Base-by-base conservation (phyloP, 2,113 vertebrate genomes). In the Boulengeromyrus knoepffleri region DNA sequence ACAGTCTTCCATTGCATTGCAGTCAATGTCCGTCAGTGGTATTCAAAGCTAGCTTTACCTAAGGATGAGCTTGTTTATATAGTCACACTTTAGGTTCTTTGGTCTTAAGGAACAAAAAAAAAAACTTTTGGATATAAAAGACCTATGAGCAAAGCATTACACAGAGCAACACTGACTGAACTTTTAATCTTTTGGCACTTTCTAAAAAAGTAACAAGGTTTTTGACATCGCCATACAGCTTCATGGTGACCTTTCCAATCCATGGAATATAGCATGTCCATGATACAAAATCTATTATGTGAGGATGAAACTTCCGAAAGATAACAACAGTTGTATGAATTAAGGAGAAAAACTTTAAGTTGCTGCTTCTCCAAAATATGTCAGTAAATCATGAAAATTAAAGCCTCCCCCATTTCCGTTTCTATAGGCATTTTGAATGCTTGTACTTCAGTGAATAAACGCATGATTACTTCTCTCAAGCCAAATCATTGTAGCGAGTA, bases 1-100 rank as follows among this genome's bases (percentile, higher is more conserved):
- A 1, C 15, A 31, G 15, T 49, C 36, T 17, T n/a, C 36, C 19
- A n/a, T 31, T 74, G 45, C 21, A 70, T 88, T 89, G 88, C 49
- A 19, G 88, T 52, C 46, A 89, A 80, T 50, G 49, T 3, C 13
- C 10, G 3, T 42, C 88, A 89, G 17, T 89, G 47, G 74, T 17
- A 47, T 52, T 74, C 70, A 89, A 83, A 83, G 31, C 62, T n/a
- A 83, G 88, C 15, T 83, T 89, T 31, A 19, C 21, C 83, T 85
- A 85, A 45, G 83, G 39, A n/a, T 85, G 45, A 85, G 45, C 36
- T n/a, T 85, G 80, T 47, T 85, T 47, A n/a, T 85, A 46, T 83
- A 45, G 36, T 42, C 15, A 83, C 45, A 85, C 7, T 45, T n/a
- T 21, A 46, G 4, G 80, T 85, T 85, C 45, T 21, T 21, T 85